Conservation (phyloP, 2,888 invertebrate species). For the Lysandra bellargus region DNA sequence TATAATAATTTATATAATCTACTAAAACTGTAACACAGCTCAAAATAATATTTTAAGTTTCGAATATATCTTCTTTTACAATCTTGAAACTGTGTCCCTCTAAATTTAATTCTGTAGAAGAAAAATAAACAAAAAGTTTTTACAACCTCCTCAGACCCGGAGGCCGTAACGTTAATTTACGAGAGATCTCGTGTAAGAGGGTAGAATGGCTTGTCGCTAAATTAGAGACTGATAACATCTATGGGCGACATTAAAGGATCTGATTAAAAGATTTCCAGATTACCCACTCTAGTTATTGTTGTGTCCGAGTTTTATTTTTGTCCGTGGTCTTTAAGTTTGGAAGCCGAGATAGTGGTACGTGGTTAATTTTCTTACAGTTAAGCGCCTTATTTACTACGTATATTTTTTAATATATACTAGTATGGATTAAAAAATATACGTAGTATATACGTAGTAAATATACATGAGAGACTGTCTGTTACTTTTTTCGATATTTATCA, state of each 20-base stretch:
- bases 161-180: slow-evolving; percentile 25
- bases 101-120: background rate
- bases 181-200: slow-evolving; percentile 29
- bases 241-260: slow-evolving; percentile 15
- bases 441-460: no score
- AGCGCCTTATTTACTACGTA: no score
- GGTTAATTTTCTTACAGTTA: no score
- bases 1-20: no score
- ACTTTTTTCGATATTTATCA: no score
- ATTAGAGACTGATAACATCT: slow-evolving; percentile 28
- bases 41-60: background rate
- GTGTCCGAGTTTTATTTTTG: background rate
- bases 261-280: slow-evolving; percentile 29
- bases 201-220: slow-evolving; percentile 25
- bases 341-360: background rate
- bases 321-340: background rate
- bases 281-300: slow-evolving; percentile 5
- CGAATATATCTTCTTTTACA: background rate
- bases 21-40: no score
- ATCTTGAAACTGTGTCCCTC: background rate
- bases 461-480: no score
- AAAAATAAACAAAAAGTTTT: slow-evolving; percentile 16
- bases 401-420: no score
- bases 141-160: slow-evolving; percentile 9
- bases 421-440: no score